A percentile compares a stretch with the other conserved stretches of the same genome.
Conservation (phyloP, 2,113 vertebrate species). For the Chaetorhynchus papuensis region DNA sequence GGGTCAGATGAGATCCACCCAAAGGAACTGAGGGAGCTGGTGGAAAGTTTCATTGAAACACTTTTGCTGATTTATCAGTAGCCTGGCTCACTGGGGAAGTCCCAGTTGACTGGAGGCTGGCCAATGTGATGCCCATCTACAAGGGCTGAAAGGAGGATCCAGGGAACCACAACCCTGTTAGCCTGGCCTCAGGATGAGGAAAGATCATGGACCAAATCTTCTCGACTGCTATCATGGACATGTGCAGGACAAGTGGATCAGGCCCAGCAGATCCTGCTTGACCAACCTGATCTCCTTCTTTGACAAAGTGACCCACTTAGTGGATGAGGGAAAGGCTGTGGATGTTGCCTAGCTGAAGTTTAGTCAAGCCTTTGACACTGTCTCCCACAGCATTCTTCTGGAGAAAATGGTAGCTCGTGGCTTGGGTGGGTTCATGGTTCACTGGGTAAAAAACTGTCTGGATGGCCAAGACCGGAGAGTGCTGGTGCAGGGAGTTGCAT, state of each 20-base stretch:
- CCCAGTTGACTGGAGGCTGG: background rate
- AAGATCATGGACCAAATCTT: background rate
- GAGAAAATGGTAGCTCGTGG: accelerated
- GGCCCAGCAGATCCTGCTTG: background rate
- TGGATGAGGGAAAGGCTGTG: background rate
- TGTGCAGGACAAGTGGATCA: accelerated
- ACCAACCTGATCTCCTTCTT: background rate
- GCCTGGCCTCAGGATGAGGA: background rate
- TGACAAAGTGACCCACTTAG: background rate
- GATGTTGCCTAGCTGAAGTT: background rate
- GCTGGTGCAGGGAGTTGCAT: background rate
- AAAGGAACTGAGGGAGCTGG: background rate
- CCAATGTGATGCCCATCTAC: too few relatives aligned
- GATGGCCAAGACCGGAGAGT: too few relatives aligned
- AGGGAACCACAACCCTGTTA: background rate
- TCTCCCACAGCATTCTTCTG: background rate
- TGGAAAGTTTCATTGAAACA: background rate
- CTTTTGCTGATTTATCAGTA: background rate
- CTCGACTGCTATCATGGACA: too few relatives aligned
- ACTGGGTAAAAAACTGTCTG: background rate
- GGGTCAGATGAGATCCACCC: background rate
- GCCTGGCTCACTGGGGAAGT: background rate
- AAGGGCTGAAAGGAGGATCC: background rate
- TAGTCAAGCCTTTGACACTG: background rate
- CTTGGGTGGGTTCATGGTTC: background rate